phyloP scores from a whole-genome alignment of 2,797 vertebrate genomes.

The Anisognathus igniventris region DNA sequence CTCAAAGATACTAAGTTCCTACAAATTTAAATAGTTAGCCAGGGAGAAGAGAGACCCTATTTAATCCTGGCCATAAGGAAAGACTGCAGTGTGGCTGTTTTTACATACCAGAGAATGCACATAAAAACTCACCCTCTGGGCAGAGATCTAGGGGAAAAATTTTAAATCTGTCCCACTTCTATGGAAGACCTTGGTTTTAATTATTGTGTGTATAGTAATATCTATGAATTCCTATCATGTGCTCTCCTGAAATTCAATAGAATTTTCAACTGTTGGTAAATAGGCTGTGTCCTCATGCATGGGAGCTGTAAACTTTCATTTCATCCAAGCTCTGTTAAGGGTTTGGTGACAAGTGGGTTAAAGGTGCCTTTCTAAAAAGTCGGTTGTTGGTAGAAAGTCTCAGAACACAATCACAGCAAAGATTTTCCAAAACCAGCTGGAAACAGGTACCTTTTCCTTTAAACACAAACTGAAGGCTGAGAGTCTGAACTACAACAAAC shows the following conservation, averaged over 20 bases:
- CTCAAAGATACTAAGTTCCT: neutral
- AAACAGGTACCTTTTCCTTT: neutral
- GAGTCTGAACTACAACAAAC: neutral
- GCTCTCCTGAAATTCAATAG: neutral
- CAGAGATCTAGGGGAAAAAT: neutral
- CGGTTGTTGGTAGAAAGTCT: neutral
- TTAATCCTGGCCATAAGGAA: neutral
- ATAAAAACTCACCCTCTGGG: neutral
- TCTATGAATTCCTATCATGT: neutral
- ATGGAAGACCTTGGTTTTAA: neutral
- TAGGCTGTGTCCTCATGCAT: neutral
- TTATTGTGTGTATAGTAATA: neutral
- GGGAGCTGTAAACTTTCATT: neutral
- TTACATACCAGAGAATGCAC: neutral
- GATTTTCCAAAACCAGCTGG: neutral
- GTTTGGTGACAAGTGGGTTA: neutral
- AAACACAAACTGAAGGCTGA: neutral
- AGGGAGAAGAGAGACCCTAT: neutral
- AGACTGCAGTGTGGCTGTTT: neutral
- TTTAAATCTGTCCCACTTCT: neutral
- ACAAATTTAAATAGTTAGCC: neutral
- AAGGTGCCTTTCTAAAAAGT: neutral
- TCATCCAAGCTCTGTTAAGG: neutral
- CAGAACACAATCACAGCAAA: neutral
- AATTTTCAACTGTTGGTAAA: neutral